Evolutionary conservation across 1,140 invertebrate genomes (phyloP).

Genomic region (Drosophila nannoptera): DNA sequence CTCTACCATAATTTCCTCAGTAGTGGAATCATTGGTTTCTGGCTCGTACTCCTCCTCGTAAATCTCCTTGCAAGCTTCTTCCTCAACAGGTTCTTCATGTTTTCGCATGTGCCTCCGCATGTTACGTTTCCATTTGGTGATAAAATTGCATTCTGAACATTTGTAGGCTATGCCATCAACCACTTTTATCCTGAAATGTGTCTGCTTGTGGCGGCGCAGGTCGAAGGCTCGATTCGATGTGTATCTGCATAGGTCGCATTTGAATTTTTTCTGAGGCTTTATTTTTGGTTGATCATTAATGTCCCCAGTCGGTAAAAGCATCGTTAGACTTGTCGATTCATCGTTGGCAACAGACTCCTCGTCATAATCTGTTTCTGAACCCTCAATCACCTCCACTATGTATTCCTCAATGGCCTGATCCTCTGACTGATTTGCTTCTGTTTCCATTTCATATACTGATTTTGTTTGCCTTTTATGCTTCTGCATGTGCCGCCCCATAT

Average conservation of each 20-base stretch:
- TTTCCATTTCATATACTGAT: not conserved
- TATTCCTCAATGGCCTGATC: constrained; percentile 24
- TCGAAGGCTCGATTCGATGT: constrained; percentile 29
- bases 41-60: not conserved
- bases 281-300: not conserved
- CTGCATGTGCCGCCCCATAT: constrained; percentile 26
- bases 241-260: constrained; percentile 27
- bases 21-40: not conserved
- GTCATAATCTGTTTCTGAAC: not conserved
- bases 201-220: constrained; percentile 21
- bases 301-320: not conserved
- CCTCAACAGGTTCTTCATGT: not conserved
- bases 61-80: not conserved
- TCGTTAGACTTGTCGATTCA: not conserved
- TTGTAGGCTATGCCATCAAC: constrained; percentile 16
- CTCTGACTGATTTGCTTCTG: not conserved
- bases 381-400: constrained; percentile 20
- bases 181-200: constrained; percentile 3
- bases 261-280: constrained; percentile 14
- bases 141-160: constrained; percentile 22
- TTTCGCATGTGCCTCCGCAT: constrained; percentile 22
- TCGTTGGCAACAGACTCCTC: not conserved
- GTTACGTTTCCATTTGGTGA: constrained; percentile 32
- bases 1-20: constrained; percentile 11
- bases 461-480: constrained; percentile 1